Evolutionary conservation across 2,888 invertebrate species (phyloP).

Genomic region (Drosophila melanosoma): DNA sequence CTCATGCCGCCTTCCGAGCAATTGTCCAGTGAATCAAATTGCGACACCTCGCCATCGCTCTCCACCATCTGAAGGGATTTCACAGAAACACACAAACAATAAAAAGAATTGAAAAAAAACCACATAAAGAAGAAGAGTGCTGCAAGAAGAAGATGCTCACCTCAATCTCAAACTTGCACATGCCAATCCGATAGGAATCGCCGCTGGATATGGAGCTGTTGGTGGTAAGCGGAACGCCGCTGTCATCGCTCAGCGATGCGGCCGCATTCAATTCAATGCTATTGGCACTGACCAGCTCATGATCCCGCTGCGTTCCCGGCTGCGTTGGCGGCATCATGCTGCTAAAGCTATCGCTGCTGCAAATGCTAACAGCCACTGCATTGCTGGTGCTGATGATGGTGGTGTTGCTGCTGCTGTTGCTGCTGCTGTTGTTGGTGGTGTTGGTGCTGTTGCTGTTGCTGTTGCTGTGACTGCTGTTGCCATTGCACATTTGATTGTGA

Average conservation of each 20-base stretch:
- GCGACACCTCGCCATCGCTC: constrained; percentile 93
- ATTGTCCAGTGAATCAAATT: constrained; percentile 91
- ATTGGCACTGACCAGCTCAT: constrained; percentile 84
- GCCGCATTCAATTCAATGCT: constrained; percentile 85
- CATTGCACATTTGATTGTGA: constrained; percentile 45
- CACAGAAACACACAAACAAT: neutral
- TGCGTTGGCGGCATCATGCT: constrained; percentile 76
- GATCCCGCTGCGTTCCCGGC: constrained; percentile 55
- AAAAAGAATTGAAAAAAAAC: neutral
- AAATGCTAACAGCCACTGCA: constrained; percentile 62
- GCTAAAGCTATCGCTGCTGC: constrained; percentile 83
- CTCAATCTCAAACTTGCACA: constrained; percentile 85
- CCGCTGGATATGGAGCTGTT: constrained; percentile 85
- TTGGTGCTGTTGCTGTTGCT: constrained; percentile 75
- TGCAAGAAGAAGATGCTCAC: constrained; percentile 49
- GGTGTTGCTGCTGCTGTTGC: constrained; percentile 66
- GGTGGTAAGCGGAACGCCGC: constrained; percentile 84
- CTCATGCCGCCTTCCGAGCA: constrained; percentile 91
- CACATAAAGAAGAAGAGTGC: no score
- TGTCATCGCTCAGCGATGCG: constrained; percentile 85
- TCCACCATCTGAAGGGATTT: constrained; percentile 88
- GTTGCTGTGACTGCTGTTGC: constrained; percentile 59
- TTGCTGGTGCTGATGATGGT: constrained; percentile 66
- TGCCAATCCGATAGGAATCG: constrained; percentile 84
- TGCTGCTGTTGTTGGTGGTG: constrained; percentile 54